Conservation (phyloP, 1,140 invertebrate species). For the Drosophila yakuba region DNA sequence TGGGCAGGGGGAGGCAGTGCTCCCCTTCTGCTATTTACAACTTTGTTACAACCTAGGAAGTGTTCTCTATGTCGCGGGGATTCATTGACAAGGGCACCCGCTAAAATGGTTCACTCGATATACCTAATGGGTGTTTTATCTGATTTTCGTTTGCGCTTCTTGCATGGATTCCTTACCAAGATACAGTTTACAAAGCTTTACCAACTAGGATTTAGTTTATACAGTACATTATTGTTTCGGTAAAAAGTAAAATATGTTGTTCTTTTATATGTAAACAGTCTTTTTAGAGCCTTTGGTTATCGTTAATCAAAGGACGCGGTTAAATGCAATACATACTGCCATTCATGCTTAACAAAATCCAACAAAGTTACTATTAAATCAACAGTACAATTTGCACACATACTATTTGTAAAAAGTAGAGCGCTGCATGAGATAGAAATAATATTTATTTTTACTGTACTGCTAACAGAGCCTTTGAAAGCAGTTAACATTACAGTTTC, state of each 20-base stretch:
- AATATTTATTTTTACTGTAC: neutral
- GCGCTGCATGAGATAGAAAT: too few relatives aligned
- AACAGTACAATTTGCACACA: neutral
- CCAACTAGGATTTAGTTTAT: constrained; percentile 43
- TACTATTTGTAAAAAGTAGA: too few relatives aligned
- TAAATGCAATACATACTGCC: constrained; percentile 56
- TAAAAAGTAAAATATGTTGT: constrained; percentile 67
- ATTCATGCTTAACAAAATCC: neutral
- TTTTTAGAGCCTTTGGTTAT: constrained; percentile 59
- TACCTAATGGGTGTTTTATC: constrained; percentile 77
- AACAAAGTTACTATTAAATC: neutral
- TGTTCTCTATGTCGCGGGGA: constrained; percentile 40
- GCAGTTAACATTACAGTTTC: constrained; percentile 4
- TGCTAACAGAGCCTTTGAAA: neutral
- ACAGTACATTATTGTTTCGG: constrained; percentile 66
- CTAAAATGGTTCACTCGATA: constrained; percentile 72
- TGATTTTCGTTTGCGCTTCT: constrained; percentile 45
- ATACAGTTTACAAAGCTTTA: constrained; percentile 66
- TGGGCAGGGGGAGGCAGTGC: neutral
- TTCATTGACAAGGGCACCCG: constrained; percentile 58
- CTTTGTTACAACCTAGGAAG: constrained; percentile 73
- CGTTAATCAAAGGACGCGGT: constrained; percentile 51
- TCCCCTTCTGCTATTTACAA: constrained; percentile 65
- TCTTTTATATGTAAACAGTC: constrained; percentile 70
- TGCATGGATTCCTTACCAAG: constrained; percentile 30